Evolutionary conservation across 1,140 invertebrate species (phyloP).

Genomic region (Habropoda laboriosa): DNA sequence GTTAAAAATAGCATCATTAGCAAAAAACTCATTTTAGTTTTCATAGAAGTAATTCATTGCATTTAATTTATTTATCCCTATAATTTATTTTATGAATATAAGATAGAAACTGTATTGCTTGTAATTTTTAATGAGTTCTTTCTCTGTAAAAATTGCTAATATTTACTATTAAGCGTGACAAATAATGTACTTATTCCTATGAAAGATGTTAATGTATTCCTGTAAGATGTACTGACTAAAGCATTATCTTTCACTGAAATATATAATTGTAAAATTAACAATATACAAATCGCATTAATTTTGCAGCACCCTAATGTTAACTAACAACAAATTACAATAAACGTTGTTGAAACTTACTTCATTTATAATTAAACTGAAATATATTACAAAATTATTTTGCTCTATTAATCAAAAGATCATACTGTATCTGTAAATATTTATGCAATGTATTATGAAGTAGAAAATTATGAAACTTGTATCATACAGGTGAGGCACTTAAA

Average conservation of each 20-base stretch:
- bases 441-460: slow-evolving; percentile 33
- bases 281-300: slow-evolving; percentile 21
- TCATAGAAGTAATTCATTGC: not conserved
- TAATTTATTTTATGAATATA: slow-evolving; percentile 4
- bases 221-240: not conserved
- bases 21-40: not conserved
- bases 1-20: not conserved
- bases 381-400: not conserved
- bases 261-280: slow-evolving; percentile 6
- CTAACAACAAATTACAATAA: not conserved
- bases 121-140: slow-evolving; percentile 12
- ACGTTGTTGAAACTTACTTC: not conserved
- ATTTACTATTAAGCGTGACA: slow-evolving; percentile 1
- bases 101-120: not conserved
- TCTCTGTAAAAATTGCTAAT: slow-evolving; percentile 10
- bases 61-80: not conserved
- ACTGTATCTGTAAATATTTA: slow-evolving; percentile 34
- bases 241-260: not conserved
- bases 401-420: not conserved
- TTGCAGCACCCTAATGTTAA: slow-evolving; percentile 37
- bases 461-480: not conserved
- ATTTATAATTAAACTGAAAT: not conserved
- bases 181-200: not conserved
- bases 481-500: slow-evolving; percentile 6
- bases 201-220: not conserved